Evolutionary conservation across 1,140 invertebrate species (phyloP).

Genomic region (Dinoponera quadriceps): DNA sequence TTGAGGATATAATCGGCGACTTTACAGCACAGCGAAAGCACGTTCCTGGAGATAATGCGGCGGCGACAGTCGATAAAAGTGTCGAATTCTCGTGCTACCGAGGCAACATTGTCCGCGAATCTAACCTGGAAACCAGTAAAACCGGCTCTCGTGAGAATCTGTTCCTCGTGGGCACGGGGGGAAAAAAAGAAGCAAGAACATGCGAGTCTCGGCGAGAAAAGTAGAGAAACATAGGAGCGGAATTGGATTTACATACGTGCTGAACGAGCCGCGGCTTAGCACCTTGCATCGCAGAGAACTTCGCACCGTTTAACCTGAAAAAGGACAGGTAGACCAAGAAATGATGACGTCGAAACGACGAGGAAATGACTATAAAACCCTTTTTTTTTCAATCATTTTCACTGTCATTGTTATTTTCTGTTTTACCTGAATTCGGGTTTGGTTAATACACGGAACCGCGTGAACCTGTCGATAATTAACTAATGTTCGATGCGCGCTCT

Average conservation of each 20-base stretch:
- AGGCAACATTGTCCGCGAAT: conserved; percentile 44
- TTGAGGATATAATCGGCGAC: neutral
- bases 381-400: too few relatives aligned
- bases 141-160: conserved; percentile 67
- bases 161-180: conserved; percentile 25
- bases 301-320: too few relatives aligned
- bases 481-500: too few relatives aligned
- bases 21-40: neutral
- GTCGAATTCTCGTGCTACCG: conserved; percentile 40
- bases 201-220: conserved; percentile 17
- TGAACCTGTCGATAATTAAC: too few relatives aligned
- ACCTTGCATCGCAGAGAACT: too few relatives aligned
- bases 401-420: too few relatives aligned
- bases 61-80: conserved; percentile 50
- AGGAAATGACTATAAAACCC: too few relatives aligned
- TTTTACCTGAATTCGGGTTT: too few relatives aligned
- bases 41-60: neutral
- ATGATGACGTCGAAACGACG: too few relatives aligned
- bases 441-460: too few relatives aligned
- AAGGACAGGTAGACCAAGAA: too few relatives aligned
- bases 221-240: conserved; percentile 32
- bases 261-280: too few relatives aligned
- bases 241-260: neutral
- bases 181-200: conserved; percentile 16
- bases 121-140: conserved; percentile 64